phyloP scores from a whole-genome alignment of 2,797 vertebrate species.

The Squalus acanthias region DNA sequence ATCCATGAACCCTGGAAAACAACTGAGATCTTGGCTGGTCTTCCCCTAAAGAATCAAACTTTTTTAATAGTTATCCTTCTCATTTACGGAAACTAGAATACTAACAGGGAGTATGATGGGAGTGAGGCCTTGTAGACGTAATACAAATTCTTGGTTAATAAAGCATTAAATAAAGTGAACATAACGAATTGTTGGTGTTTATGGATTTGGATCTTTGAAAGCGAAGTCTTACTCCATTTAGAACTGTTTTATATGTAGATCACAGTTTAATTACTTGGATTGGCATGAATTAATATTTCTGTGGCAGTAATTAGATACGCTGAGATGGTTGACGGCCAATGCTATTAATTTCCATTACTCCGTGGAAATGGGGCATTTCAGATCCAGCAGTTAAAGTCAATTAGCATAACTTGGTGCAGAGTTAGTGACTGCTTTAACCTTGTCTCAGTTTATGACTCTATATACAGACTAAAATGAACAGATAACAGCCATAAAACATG shows the following conservation, averaged over 20 bases:
- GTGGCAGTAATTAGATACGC: slow-evolving; percentile 28
- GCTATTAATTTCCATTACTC: slow-evolving; percentile 31
- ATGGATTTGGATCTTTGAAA: neutral
- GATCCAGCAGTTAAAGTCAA: slow-evolving; percentile 29
- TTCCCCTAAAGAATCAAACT: neutral
- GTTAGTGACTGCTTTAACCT: slow-evolving; percentile 33
- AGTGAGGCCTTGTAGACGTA: neutral
- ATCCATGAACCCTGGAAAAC: neutral
- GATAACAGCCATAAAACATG: slow-evolving; percentile 3
- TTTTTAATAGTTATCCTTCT: neutral
- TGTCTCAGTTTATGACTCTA: slow-evolving; percentile 1
- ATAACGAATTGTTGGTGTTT: neutral
- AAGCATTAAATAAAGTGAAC: neutral
- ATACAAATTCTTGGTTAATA: neutral
- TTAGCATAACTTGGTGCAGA: slow-evolving; percentile 19
- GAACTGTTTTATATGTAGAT: slow-evolving; percentile 24
- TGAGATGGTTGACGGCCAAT: slow-evolving; percentile 13
- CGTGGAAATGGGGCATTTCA: slow-evolving; percentile 24
- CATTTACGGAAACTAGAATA: neutral
- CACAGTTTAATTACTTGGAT: slow-evolving; percentile 32
- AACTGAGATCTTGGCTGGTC: neutral
- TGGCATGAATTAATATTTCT: slow-evolving; percentile 36
- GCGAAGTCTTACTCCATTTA: neutral
- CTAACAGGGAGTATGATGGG: neutral
- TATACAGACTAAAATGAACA: neutral